Evolutionary conservation across 2,113 vertebrate genomes (phyloP).

Genomic region (Anthoscopus minutus): DNA sequence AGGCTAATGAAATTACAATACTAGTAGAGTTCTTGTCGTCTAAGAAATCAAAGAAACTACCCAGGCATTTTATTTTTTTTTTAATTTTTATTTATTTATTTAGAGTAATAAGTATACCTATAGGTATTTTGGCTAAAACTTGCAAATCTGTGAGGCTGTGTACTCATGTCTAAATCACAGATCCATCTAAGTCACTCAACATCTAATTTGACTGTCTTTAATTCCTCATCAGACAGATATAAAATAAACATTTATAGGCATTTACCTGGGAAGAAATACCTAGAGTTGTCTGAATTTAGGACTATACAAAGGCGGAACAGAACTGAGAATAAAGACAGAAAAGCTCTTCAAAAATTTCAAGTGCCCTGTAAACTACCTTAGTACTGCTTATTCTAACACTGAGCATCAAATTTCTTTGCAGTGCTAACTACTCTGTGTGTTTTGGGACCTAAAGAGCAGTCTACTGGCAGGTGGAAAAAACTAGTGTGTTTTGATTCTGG

Average conservation of each 20-base stretch:
- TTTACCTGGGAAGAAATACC: neutral
- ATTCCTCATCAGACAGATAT: neutral
- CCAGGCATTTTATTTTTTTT: neutral
- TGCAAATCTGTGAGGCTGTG: neutral
- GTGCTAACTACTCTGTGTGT: neutral
- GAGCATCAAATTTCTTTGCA: neutral
- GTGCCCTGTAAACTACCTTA: neutral
- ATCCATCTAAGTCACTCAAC: neutral
- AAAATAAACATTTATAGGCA: neutral
- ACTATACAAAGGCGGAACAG: neutral
- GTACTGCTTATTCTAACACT: neutral
- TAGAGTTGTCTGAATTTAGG: neutral
- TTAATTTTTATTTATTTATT: neutral
- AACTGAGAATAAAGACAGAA: neutral
- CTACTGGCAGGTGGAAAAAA: neutral
- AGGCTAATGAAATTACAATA: neutral
- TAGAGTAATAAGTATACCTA: neutral
- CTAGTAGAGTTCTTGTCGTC: neutral
- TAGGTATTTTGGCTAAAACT: neutral
- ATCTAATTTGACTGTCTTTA: neutral
- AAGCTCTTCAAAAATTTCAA: neutral
- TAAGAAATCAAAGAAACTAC: neutral
- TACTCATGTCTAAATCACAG: neutral
- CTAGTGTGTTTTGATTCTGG: neutral
- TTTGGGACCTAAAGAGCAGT: neutral